Evolutionary conservation across 2,888 invertebrate genomes (phyloP).

Genomic region (Heliconius sara): DNA sequence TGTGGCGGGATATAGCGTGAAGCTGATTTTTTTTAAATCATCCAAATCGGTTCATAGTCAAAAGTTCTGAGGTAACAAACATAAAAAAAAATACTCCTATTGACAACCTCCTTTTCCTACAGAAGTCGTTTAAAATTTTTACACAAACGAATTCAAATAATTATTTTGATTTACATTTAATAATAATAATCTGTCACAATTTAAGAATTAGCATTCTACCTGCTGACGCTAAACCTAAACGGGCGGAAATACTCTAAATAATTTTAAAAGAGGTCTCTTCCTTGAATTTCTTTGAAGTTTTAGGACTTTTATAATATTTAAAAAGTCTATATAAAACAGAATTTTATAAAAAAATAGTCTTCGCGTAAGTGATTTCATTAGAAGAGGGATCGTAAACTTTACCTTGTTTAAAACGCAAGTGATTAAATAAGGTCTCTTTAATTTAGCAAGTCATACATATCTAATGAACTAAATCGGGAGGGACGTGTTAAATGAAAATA

Average conservation of each 20-base stretch:
- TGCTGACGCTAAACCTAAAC: background rate
- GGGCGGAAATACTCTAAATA: background rate
- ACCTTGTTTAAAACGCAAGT: background rate
- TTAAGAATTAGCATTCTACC: background rate
- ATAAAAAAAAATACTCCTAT: too few species aligned
- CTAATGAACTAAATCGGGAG: constrained; percentile 4
- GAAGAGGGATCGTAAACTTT: constrained; percentile 13
- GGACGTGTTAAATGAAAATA: background rate
- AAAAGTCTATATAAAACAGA: background rate
- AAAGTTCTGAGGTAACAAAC: too few species aligned
- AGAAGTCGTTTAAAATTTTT: too few species aligned
- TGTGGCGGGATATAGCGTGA: too few species aligned
- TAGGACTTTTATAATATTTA: constrained; percentile 7
- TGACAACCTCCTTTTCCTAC: too few species aligned
- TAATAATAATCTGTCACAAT: background rate
- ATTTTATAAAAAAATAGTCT: background rate
- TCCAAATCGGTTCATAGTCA: too few species aligned
- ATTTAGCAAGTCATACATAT: constrained; percentile 23
- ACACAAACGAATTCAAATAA: background rate
- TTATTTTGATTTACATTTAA: background rate
- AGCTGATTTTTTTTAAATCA: too few species aligned
- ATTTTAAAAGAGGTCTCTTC: background rate
- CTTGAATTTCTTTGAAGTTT: constrained; percentile 16
- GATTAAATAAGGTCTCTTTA: background rate
- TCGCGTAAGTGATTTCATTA: constrained; percentile 16